Conservation (phyloP, 2,113 vertebrate species). For the Corvus moneduloides region DNA sequence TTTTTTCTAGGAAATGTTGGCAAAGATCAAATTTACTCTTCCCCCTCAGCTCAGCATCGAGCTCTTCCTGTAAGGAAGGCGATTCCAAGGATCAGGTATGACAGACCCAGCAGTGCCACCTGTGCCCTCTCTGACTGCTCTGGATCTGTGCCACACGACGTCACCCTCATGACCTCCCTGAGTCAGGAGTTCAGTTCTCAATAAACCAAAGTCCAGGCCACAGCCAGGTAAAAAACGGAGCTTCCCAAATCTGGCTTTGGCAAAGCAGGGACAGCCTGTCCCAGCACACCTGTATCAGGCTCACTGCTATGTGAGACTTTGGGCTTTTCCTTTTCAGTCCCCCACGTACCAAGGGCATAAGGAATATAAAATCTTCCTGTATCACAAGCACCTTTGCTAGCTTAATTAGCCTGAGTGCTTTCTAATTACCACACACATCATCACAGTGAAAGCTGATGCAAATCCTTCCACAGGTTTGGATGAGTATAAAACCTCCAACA, state of each 20-base stretch:
- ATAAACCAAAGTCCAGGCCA: neutral
- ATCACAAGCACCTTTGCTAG: neutral
- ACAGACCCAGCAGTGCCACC: neutral
- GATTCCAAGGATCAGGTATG: neutral
- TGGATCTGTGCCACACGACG: neutral
- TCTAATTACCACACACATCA: neutral
- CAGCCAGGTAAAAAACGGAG: neutral
- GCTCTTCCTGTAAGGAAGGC: neutral
- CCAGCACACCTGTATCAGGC: neutral
- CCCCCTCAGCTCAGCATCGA: accelerated
- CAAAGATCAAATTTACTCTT: neutral
- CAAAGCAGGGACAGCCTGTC: neutral
- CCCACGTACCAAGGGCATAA: neutral
- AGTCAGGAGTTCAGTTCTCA: neutral
- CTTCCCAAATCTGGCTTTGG: neutral
- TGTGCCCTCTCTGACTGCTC: neutral
- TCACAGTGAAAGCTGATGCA: neutral
- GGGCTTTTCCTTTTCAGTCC: neutral
- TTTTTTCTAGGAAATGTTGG: neutral
- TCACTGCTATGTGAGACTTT: neutral
- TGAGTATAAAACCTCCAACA: neutral
- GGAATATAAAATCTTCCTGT: neutral
- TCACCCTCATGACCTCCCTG: neutral
- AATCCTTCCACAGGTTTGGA: neutral
- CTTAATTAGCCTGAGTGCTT: neutral